phyloP scores from a whole-genome alignment of 2,113 vertebrate species.

The Rutilus rutilus region DNA sequence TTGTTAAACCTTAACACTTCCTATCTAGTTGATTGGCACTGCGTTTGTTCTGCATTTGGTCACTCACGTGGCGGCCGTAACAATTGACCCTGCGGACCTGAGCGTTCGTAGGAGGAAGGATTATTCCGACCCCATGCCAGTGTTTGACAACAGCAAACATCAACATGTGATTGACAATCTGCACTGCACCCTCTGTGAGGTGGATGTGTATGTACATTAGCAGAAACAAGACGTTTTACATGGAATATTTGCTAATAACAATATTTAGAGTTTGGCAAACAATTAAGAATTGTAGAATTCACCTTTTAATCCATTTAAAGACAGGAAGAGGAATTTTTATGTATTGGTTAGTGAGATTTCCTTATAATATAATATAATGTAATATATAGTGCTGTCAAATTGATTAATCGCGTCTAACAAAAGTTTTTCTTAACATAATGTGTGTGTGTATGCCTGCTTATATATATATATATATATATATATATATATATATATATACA shows the following conservation, averaged over 20 bases:
- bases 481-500: no score
- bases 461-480: no score
- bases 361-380: no score
- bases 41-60: slow-evolving; percentile 70
- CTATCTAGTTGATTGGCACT: slow-evolving; percentile 63
- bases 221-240: slow-evolving; percentile 12
- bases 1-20: slow-evolving; percentile 67
- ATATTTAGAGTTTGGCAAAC: background rate
- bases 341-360: background rate
- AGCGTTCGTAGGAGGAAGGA: slow-evolving; percentile 70
- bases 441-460: no score
- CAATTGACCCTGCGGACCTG: slow-evolving; percentile 74
- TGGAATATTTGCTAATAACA: background rate
- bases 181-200: slow-evolving; percentile 77
- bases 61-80: slow-evolving; percentile 66
- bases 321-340: background rate
- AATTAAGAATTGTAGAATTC: background rate
- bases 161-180: slow-evolving; percentile 76
- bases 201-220: slow-evolving; percentile 71
- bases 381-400: no score
- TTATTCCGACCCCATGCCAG: slow-evolving; percentile 68
- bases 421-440: no score
- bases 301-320: background rate
- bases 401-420: no score
- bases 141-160: slow-evolving; percentile 76